These are phyloP conservation scores for Tragulus kanchil DNA, from an alignment of 2,113 vertebrate species.

Conservation along the genomic window DNA sequence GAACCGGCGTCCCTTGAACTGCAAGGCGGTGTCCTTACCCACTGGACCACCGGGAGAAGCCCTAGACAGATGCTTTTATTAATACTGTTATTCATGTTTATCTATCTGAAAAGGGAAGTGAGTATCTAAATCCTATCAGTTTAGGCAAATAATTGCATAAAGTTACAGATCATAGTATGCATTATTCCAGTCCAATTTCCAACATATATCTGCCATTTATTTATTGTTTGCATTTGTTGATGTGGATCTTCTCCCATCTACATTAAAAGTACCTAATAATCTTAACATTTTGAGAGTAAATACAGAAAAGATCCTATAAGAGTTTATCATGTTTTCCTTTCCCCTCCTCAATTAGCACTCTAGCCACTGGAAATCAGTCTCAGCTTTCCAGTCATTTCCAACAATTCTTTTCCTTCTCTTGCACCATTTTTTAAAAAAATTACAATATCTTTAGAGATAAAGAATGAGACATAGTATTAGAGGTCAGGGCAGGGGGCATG, in stretches of 20 bases:
- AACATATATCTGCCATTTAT: background rate
- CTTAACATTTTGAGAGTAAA: background rate
- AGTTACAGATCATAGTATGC: background rate
- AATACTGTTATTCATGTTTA: background rate
- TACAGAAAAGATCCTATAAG: background rate
- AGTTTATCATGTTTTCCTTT: background rate
- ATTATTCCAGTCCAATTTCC: background rate
- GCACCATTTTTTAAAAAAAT: background rate
- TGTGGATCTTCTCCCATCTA: background rate
- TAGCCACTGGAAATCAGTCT: background rate
- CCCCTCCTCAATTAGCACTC: background rate
- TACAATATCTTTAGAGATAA: background rate
- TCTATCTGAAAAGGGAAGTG: background rate
- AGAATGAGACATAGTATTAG: background rate
- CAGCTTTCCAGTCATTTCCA: background rate
- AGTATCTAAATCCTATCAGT: background rate
- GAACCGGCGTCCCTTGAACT: too few species aligned
- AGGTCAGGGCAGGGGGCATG: accelerated
- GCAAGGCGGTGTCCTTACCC: too few species aligned
- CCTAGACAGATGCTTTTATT: background rate
- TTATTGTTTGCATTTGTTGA: background rate
- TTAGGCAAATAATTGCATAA: background rate
- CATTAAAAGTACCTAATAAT: background rate
- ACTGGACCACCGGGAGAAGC: too few species aligned
- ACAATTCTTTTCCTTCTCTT: background rate